Percentiles rank a stretch among this genome's conserved stretches.
These are phyloP conservation scores for Eonycteris spelaea DNA, from an alignment of 2,113 vertebrate genomes.

Conservation along the genomic window DNA sequence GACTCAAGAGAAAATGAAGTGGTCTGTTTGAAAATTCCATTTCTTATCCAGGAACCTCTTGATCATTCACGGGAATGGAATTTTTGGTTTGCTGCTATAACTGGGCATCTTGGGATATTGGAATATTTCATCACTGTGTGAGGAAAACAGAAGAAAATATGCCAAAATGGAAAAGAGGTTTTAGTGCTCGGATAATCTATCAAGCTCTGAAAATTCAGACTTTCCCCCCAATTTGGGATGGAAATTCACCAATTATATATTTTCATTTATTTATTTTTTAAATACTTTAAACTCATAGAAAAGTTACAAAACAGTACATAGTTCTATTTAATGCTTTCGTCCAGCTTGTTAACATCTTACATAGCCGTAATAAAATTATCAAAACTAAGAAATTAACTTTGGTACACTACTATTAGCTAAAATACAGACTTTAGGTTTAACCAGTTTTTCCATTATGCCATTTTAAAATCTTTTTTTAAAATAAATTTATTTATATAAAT, in stretches of 20 bases:
- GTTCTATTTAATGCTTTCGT: not conserved
- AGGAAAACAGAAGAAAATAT: not conserved
- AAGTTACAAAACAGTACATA: not conserved
- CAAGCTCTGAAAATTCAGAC: not conserved
- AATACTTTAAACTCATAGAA: not conserved
- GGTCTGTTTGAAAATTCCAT: not conserved
- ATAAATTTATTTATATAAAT: too few species aligned
- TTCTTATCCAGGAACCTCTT: not conserved
- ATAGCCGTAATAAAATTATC: not conserved
- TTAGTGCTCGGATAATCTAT: not conserved
- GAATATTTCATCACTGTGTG: not conserved
- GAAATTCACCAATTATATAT: not conserved
- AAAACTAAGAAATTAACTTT: not conserved
- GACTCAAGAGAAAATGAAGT: slow-evolving; percentile 20
- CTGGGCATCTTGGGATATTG: not conserved
- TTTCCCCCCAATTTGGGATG: not conserved
- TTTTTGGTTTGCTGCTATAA: not conserved
- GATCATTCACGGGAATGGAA: not conserved
- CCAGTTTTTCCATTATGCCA: not conserved
- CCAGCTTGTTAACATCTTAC: not conserved
- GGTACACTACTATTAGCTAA: not conserved
- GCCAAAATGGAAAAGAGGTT: not conserved
- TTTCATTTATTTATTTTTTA: not conserved
- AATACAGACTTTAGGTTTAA: not conserved
- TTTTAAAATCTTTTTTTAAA: not conserved